Conservation (phyloP, 2,797 vertebrate genomes). For the Spondyliosoma cantharus region DNA sequence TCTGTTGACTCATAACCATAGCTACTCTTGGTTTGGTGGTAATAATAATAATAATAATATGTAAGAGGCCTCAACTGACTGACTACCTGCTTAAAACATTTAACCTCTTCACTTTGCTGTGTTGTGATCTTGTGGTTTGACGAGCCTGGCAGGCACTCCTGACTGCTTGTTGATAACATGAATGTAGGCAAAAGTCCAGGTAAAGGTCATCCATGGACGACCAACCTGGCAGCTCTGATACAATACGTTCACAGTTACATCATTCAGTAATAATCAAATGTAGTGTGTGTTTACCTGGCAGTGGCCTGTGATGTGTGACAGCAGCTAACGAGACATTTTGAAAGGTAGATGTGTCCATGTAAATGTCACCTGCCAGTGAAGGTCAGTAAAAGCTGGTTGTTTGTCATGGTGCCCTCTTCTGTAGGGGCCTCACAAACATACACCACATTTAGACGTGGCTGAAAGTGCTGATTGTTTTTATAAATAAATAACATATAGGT, state of each 20-base stretch:
- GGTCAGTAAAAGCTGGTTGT: constrained; percentile 55
- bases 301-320: not conserved
- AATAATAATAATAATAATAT: no score
- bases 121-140: not conserved
- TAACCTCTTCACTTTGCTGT: accelerated
- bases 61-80: not conserved
- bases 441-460: not conserved
- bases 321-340: not conserved
- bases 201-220: constrained; percentile 71
- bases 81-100: not conserved
- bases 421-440: not conserved
- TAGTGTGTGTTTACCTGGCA: accelerated
- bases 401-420: constrained; percentile 1
- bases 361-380: constrained; percentile 64
- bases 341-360: not conserved
- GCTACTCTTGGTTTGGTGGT: not conserved
- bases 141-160: not conserved
- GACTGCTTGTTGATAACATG: not conserved
- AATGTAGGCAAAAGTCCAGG: constrained; percentile 71
- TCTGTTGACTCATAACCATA: not conserved
- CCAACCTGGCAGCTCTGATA: not conserved
- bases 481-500: not conserved
- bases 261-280: not conserved
- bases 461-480: not conserved
- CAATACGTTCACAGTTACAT: not conserved